Percentiles rank a stretch among this genome's conserved stretches.
These are phyloP conservation scores for Adelognathus sp. DNA, from an alignment of 2,888 invertebrate species.

Conservation along the genomic window DNA sequence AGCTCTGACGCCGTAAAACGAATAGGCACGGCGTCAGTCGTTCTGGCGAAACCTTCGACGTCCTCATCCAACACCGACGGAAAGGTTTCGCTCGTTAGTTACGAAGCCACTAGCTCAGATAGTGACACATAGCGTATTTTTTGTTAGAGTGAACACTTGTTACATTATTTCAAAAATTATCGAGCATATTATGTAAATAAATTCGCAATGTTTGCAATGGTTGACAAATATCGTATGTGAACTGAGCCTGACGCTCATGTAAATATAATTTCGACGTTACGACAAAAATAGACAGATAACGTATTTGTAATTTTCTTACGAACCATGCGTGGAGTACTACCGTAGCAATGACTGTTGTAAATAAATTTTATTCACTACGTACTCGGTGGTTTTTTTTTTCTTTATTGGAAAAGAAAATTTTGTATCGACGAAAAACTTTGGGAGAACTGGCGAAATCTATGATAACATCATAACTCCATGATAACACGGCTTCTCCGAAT, in stretches of 20 bases:
- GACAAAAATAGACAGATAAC: background rate
- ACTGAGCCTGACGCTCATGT: background rate
- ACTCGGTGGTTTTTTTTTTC: background rate
- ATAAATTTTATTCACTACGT: background rate
- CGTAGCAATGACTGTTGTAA: background rate
- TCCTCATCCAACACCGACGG: constrained; percentile 50
- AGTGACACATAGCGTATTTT: constrained; percentile 69
- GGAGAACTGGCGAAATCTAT: no score
- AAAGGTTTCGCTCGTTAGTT: constrained; percentile 73
- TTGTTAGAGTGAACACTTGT: constrained; percentile 8
- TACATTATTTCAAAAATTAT: background rate
- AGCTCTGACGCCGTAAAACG: constrained; percentile 37
- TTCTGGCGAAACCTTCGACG: constrained; percentile 60
- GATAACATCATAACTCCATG: background rate
- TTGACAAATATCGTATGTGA: background rate
- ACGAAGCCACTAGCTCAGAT: constrained; percentile 78
- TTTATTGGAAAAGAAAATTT: background rate
- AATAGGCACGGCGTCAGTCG: constrained; percentile 39
- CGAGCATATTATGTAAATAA: background rate
- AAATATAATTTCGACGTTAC: background rate
- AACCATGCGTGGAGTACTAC: background rate
- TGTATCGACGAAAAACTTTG: no score
- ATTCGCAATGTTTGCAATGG: background rate
- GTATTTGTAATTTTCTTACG: background rate
- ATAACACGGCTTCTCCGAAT: no score